These are phyloP conservation scores for Pseudococcus longispinus DNA, from an alignment of 2,888 invertebrate genomes.

Conservation along the genomic window DNA sequence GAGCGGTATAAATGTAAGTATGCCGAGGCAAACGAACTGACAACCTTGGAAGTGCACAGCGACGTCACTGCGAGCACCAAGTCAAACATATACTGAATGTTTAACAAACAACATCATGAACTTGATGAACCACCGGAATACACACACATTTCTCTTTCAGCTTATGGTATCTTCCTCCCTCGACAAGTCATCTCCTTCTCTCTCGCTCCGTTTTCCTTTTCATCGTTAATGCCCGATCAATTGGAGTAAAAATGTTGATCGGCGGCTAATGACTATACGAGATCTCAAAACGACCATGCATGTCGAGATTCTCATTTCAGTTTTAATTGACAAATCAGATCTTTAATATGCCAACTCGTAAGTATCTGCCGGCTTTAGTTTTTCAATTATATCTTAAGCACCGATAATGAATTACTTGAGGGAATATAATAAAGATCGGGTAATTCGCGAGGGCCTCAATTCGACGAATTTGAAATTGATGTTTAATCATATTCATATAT, in stretches of 20 bases:
- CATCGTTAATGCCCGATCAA: not conserved
- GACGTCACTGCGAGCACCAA: conserved; percentile 18
- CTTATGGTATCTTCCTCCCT: not conserved
- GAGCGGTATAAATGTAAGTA: conserved; percentile 26
- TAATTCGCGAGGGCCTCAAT: not conserved
- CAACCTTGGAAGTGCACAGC: conserved; percentile 44
- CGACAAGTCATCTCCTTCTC: too few relatives aligned
- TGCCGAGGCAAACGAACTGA: conserved; percentile 51
- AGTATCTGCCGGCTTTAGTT: not conserved
- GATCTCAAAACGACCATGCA: not conserved
- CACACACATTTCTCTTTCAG: not conserved
- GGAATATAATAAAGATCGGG: not conserved
- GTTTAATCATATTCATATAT: not conserved
- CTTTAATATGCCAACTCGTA: not conserved
- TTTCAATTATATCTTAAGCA: not conserved
- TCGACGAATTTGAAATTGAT: not conserved
- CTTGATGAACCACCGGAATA: conserved; percentile 44
- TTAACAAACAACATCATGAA: conserved; percentile 32
- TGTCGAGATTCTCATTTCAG: not conserved
- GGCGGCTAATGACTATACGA: not conserved
- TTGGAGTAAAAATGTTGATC: not conserved
- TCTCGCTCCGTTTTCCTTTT: not conserved
- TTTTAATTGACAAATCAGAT: not conserved
- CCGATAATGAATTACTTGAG: not conserved
- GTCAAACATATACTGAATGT: not conserved